These are phyloP conservation scores for Podarcis muralis DNA, from an alignment of 2,113 vertebrate genomes.

Conservation along the genomic window DNA sequence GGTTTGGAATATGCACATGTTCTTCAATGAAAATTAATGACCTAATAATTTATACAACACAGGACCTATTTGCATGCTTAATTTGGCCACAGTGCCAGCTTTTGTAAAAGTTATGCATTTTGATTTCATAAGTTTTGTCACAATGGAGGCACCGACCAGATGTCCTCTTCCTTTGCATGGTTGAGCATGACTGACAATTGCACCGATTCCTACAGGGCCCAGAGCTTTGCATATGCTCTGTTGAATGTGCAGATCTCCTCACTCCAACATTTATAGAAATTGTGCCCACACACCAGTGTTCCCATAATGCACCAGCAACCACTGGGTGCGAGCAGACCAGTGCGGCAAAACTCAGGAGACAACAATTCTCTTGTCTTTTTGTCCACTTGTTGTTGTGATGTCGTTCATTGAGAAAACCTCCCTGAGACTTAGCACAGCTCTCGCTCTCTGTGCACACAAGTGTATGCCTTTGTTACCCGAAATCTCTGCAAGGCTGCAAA, in stretches of 20 bases:
- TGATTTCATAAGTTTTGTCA: background rate
- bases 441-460: background rate
- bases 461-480: background rate
- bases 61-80: background rate
- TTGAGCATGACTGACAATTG: background rate
- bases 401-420: background rate
- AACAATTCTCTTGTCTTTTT: background rate
- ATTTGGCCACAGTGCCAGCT: background rate
- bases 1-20: background rate
- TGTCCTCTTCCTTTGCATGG: background rate
- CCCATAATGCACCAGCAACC: background rate
- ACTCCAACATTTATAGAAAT: background rate
- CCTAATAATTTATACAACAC: background rate
- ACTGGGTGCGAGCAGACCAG: background rate
- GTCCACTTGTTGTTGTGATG: background rate
- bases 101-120: background rate
- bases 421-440: background rate
- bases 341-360: background rate
- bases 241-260: background rate
- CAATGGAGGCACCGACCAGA: background rate
- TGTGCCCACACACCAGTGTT: background rate
- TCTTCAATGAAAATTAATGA: constrained; percentile 4
- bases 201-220: background rate
- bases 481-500: constrained; percentile 39
- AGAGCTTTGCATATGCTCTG: background rate